A percentile compares a stretch with the other conserved stretches of the same genome.
Evolutionary conservation across 2,113 vertebrate species (phyloP).

Genomic region (Lampris megalopsis): DNA sequence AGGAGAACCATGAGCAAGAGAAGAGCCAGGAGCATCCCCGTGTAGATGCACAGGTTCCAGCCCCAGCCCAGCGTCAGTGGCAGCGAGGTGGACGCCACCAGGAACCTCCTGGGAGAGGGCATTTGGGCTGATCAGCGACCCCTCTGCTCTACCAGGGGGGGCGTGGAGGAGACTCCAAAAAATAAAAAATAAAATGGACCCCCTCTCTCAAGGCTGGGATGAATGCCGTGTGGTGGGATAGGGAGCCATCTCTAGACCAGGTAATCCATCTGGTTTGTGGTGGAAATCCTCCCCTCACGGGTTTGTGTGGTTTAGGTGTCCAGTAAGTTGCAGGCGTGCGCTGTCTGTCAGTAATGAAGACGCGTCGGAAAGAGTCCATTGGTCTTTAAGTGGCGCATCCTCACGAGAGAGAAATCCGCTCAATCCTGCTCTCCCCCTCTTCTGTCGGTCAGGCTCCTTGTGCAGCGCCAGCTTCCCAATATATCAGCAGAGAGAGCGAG

Average conservation of each 20-base stretch:
- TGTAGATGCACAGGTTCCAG: conserved; percentile 89
- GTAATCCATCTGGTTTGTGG: conserved; percentile 37
- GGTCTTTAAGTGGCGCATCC: conserved; percentile 24
- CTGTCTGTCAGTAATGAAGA: background rate
- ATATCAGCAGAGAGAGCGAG: conserved; percentile 39
- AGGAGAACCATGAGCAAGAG: conserved; percentile 87
- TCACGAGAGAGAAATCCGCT: conserved; percentile 36
- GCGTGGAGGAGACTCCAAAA: conserved; percentile 3
- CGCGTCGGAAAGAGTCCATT: conserved; percentile 18
- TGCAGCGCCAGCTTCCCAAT: conserved; percentile 68
- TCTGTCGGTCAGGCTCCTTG: conserved; percentile 33
- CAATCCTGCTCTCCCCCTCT: conserved; percentile 24
- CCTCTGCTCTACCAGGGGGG: background rate
- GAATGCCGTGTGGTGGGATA: conserved; percentile 3
- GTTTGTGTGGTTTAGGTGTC: conserved; percentile 45
- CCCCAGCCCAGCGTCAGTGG: conserved; percentile 87
- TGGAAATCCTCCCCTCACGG: conserved; percentile 37
- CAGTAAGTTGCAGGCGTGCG: background rate
- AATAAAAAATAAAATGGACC: background rate
- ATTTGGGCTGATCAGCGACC: conserved; percentile 55
- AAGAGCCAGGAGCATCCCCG: conserved; percentile 87
- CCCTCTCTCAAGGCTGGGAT: conserved; percentile 40
- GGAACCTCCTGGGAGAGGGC: conserved; percentile 81
- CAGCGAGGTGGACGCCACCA: conserved; percentile 81
- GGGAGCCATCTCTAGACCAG: conserved; percentile 27